phyloP scores from a whole-genome alignment of 2,888 invertebrate genomes.

The Eupithecia subumbrata region DNA sequence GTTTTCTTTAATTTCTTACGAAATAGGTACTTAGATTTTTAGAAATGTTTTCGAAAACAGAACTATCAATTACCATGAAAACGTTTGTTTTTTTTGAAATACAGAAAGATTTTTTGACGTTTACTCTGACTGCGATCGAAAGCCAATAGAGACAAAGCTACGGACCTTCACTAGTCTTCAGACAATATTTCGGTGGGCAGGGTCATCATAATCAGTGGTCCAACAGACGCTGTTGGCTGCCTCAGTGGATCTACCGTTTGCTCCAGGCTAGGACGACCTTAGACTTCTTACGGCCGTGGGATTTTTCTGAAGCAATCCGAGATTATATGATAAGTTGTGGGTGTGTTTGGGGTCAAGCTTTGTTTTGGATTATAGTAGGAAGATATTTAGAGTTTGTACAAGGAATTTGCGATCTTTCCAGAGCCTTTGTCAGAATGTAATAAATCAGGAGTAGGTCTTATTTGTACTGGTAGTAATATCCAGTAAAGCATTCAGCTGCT shows the following conservation, averaged over 20 bases:
- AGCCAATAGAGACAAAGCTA: neutral
- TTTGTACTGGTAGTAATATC: neutral
- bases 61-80: neutral
- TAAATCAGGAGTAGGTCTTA: neutral
- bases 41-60: neutral
- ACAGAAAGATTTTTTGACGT: neutral
- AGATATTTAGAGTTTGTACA: neutral
- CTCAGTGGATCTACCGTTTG: slow-evolving; percentile 81
- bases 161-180: slow-evolving; percentile 47
- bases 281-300: slow-evolving; percentile 73
- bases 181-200: slow-evolving; percentile 50
- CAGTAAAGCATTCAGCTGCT: neutral
- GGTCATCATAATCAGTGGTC: slow-evolving; percentile 56
- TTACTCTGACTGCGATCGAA: neutral
- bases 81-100: neutral
- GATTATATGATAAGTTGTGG: slow-evolving; percentile 68
- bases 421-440: neutral
- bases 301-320: slow-evolving; percentile 61
- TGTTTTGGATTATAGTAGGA: neutral
- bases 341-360: slow-evolving; percentile 33
- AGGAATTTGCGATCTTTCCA: neutral
- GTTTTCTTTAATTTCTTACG: neutral
- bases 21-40: no score
- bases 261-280: slow-evolving; percentile 78
- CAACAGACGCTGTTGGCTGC: slow-evolving; percentile 69